These are phyloP conservation scores for Phaonia tiefii DNA, from an alignment of 2,888 invertebrate genomes.

Conservation along the genomic window DNA sequence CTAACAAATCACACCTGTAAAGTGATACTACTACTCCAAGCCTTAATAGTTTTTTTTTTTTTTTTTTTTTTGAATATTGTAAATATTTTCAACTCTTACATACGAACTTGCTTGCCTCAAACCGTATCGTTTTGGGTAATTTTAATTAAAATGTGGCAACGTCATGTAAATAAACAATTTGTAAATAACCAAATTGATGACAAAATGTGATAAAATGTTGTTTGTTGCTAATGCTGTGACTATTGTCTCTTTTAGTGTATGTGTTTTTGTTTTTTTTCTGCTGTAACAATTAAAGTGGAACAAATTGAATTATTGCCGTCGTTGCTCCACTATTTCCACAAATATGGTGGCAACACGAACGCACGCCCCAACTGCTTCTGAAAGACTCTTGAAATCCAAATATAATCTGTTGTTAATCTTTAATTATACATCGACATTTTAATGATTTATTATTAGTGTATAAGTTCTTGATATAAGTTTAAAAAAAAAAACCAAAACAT, in stretches of 20 bases:
- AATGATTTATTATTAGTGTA: slow-evolving; percentile 24
- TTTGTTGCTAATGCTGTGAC: slow-evolving; percentile 14
- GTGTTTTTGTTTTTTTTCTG: background rate
- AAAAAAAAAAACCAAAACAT: slow-evolving; percentile 1
- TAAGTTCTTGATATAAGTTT: background rate
- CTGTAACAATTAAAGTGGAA: slow-evolving; percentile 58
- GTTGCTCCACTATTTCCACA: slow-evolving; percentile 17
- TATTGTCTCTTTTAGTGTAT: background rate
- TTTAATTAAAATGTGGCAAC: slow-evolving; percentile 36
- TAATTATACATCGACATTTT: slow-evolving; percentile 44
- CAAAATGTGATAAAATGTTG: slow-evolving; percentile 67
- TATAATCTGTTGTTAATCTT: slow-evolving; percentile 54
- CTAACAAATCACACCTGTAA: too few species aligned
- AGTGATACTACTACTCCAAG: too few species aligned
- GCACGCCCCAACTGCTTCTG: slow-evolving; percentile 57
- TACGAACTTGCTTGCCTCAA: too few species aligned
- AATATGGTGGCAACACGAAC: slow-evolving; percentile 58
- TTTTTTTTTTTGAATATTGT: too few species aligned
- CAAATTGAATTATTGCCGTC: slow-evolving; percentile 58
- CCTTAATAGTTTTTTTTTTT: too few species aligned
- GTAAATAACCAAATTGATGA: slow-evolving; percentile 66
- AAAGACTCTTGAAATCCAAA: slow-evolving; percentile 19
- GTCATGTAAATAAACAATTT: slow-evolving; percentile 61
- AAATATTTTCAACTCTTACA: too few species aligned
- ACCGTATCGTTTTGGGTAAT: too few species aligned